Evolutionary conservation across 2,797 vertebrate species (phyloP), one percentile per base, ranked within the genome.

Genomic region (Euthynnus affinis): DNA sequence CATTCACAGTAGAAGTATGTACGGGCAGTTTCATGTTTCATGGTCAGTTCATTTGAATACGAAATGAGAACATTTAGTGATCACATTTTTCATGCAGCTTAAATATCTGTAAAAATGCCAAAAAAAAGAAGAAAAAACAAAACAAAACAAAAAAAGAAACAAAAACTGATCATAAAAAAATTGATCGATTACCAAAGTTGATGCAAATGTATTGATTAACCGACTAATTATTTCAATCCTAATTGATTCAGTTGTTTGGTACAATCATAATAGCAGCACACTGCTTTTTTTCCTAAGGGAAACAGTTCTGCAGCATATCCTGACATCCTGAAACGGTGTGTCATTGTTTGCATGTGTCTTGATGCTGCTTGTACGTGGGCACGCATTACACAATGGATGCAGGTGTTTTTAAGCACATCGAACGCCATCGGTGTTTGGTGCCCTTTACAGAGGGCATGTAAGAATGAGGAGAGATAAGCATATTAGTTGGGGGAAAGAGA

Each of bases 401-500:
- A 49, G 27, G 44, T 51, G 67, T 67, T 77, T 14, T 56, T 27
- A 77, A n/a, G 58, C 20, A 53, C 27, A 57, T 1, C 0, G 8
- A 27, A 65, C 48, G 13, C 14, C 48, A 51, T 22, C 6, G 4
- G 44, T 62, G 23, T 48, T 29, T 37, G 53, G 42, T 74, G 75
- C 69, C 63, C 82, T 82, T 85, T 76, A 55, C 44, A 81, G 67
- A 78, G 76, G 53, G 65, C 34, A 75, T 46, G 25, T 9, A 25
- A 51, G 29, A 27, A 53, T 37, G 53, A 40, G 15, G 51, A 53
- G 13, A n/a, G 55, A 70, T 64, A 51, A 75, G 62, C 48, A 74
- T 42, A 68, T 57, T 44, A 40, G 27, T 29, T 60, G 55, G 29
- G 52, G 9, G 20, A 14, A 17, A 9, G 66, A 23, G 23, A 20